These are phyloP conservation scores for Lepidurus couesii DNA, from an alignment of 1,140 invertebrate genomes.

Conservation along the genomic window DNA sequence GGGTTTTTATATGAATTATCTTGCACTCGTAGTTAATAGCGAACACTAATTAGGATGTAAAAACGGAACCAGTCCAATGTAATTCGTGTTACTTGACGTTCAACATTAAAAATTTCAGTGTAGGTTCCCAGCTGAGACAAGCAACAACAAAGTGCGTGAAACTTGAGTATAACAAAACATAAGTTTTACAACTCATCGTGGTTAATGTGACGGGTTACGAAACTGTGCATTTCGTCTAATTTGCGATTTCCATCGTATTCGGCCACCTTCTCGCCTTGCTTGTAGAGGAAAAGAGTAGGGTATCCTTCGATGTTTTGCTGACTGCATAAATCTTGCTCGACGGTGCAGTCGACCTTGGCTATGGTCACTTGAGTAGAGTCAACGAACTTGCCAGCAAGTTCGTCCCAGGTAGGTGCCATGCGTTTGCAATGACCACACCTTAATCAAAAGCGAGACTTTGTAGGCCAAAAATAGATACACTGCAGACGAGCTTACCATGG, in stretches of 20 bases:
- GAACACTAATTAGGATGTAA: neutral
- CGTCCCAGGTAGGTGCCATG: slow-evolving; percentile 63
- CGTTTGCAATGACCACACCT: slow-evolving; percentile 66
- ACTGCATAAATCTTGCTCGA: slow-evolving; percentile 57
- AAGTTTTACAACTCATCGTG: slow-evolving; percentile 57
- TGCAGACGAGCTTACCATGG: slow-evolving; percentile 55
- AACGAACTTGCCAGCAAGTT: slow-evolving; percentile 59
- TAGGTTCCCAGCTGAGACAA: neutral
- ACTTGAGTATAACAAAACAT: slow-evolving; percentile 12
- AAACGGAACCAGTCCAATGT: slow-evolving; percentile 8
- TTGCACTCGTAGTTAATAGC: neutral
- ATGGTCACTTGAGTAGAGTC: slow-evolving; percentile 53
- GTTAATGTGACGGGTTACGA: slow-evolving; percentile 52
- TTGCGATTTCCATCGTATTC: slow-evolving; percentile 66
- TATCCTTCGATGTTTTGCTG: slow-evolving; percentile 62
- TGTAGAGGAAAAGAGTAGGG: slow-evolving; percentile 61
- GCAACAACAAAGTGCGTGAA: neutral
- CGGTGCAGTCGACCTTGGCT: slow-evolving; percentile 64
- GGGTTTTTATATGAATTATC: neutral
- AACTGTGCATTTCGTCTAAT: slow-evolving; percentile 60
- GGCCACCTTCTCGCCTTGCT: slow-evolving; percentile 57
- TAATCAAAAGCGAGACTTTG: slow-evolving; percentile 34
- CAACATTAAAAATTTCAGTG: neutral
- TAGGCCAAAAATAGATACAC: neutral
- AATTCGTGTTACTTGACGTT: neutral